Conservation (phyloP, 2,888 invertebrate species). For the Hemistola chrysoprasaria region DNA sequence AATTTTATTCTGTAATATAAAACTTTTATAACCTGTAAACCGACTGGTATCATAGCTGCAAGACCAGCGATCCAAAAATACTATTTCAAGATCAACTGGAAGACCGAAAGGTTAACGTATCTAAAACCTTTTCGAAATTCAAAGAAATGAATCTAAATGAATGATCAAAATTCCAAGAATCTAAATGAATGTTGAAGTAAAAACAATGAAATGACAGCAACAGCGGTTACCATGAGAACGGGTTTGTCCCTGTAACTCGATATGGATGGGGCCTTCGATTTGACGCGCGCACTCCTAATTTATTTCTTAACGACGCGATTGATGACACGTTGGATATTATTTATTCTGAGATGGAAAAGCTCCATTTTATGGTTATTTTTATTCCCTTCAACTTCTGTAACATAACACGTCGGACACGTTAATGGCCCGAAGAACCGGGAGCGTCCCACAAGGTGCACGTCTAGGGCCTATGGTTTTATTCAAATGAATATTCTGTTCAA, state of each 20-base stretch:
- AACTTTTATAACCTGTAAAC: constrained; percentile 5
- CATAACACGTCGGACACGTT: constrained; percentile 39
- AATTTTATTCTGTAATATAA: constrained; percentile 20
- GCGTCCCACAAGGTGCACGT: constrained; percentile 3
- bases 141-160: background rate
- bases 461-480: background rate
- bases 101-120: too few species aligned
- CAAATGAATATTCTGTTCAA: constrained; percentile 3
- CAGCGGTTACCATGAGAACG: constrained; percentile 43
- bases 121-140: background rate
- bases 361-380: constrained; percentile 56
- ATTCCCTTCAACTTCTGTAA: constrained; percentile 49
- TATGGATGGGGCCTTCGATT: constrained; percentile 52
- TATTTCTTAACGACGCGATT: constrained; percentile 67
- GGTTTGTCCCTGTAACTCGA: constrained; percentile 53
- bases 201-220: constrained; percentile 37
- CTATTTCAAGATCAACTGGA: background rate
- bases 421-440: constrained; percentile 24
- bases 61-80: background rate
- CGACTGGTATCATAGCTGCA: background rate
- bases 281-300: constrained; percentile 59
- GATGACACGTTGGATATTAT: constrained; percentile 67
- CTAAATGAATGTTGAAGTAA: constrained; percentile 19
- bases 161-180: constrained; percentile 19
- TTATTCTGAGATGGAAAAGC: constrained; percentile 54